Conservation (phyloP, 2,113 vertebrate genomes). For the Paradisaea rubra region DNA sequence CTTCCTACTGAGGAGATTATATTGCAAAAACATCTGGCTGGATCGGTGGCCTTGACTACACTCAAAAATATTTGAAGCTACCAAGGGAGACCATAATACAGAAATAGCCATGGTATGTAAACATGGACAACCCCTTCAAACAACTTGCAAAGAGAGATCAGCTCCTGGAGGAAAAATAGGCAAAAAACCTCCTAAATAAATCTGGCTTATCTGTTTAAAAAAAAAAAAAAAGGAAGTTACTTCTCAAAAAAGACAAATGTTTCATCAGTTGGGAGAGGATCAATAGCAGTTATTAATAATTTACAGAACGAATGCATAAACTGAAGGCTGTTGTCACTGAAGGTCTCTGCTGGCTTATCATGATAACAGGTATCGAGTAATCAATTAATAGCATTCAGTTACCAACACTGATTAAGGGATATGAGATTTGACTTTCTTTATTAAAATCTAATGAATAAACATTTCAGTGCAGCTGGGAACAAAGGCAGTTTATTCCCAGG, state of each 20-base stretch:
- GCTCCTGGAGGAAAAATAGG: not conserved
- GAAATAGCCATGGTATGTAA: not conserved
- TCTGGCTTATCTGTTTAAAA: not conserved
- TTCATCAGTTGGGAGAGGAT: not conserved
- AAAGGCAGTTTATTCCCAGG: not conserved
- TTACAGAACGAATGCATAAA: not conserved
- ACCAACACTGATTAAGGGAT: not conserved
- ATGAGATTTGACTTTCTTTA: not conserved
- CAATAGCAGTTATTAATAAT: not conserved
- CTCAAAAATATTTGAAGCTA: not conserved
- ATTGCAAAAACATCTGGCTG: not conserved
- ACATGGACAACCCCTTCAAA: not conserved
- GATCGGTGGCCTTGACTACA: not conserved
- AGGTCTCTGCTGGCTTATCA: not conserved
- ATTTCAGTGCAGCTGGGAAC: not conserved
- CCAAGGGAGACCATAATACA: not conserved
- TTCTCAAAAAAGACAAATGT: not conserved
- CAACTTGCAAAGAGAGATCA: not conserved
- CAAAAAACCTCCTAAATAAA: not conserved
- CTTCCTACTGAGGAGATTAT: not conserved
- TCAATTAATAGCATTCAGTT: not conserved
- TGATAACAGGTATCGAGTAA: not conserved
- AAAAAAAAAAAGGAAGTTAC: not conserved
- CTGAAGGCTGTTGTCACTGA: not conserved
- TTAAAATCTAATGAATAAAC: conserved; percentile 9